These are phyloP conservation scores for Meghimatium bilineatum DNA, from an alignment of 2,888 invertebrate genomes.

Conservation along the genomic window DNA sequence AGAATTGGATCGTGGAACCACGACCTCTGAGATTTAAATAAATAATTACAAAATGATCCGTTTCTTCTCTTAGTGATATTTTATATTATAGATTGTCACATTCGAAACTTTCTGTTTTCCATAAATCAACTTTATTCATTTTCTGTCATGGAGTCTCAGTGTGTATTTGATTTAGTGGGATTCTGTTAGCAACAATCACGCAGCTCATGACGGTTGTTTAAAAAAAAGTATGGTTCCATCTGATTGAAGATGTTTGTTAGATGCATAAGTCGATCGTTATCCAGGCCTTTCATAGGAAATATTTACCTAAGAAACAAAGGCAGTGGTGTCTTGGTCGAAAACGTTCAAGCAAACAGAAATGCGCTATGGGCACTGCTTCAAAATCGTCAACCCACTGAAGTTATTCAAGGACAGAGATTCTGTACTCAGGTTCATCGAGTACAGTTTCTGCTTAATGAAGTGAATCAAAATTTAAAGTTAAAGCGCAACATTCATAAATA, in stretches of 20 bases:
- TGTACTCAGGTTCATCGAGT: constrained; percentile 24
- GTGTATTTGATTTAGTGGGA: constrained; percentile 13
- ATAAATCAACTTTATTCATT: background rate
- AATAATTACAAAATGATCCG: background rate
- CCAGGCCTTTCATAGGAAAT: constrained; percentile 37
- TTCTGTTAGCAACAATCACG: constrained; percentile 13
- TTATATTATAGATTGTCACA: background rate
- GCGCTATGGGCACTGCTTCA: constrained; percentile 5
- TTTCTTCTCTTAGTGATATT: background rate
- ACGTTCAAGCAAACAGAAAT: background rate
- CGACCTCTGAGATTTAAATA: too few species aligned
- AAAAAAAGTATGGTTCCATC: background rate
- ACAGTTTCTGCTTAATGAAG: constrained; percentile 22
- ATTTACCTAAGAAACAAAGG: constrained; percentile 34
- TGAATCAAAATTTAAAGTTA: constrained; percentile 4
- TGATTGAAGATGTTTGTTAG: constrained; percentile 30
- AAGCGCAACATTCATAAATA: constrained; percentile 19
- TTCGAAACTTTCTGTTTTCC: background rate
- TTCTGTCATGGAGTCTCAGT: constrained; percentile 30
- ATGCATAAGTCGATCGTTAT: constrained; percentile 35
- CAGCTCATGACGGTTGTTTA: background rate
- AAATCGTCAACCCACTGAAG: background rate
- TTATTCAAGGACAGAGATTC: constrained; percentile 36
- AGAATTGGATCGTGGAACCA: too few species aligned
- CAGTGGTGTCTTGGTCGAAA: constrained; percentile 38